Evolutionary conservation across 2,113 vertebrate species (phyloP).

Genomic region (Uria aalge): DNA sequence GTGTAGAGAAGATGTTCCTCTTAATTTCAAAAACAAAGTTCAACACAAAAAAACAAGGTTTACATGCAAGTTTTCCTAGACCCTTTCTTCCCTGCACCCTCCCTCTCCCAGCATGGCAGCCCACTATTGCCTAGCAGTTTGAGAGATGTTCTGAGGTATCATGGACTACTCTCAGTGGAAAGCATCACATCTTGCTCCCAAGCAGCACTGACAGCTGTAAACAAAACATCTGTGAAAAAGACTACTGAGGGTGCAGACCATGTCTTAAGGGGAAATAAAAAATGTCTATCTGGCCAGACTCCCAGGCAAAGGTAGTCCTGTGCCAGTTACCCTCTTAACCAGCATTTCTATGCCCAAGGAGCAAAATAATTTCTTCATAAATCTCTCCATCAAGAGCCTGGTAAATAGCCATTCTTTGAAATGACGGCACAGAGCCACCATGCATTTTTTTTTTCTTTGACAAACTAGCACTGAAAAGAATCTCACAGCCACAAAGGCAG

Average conservation of each 20-base stretch:
- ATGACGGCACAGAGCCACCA: background rate
- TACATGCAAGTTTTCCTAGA: background rate
- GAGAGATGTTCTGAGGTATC: background rate
- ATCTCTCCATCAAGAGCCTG: background rate
- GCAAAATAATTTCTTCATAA: background rate
- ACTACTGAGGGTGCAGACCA: background rate
- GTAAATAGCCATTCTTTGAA: background rate
- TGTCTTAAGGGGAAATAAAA: background rate
- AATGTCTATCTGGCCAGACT: background rate
- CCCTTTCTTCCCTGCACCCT: background rate
- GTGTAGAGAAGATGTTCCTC: background rate
- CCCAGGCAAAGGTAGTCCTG: background rate
- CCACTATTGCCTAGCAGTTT: background rate
- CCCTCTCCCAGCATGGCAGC: background rate
- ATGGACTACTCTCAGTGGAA: rapidly evolving
- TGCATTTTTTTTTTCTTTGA: background rate
- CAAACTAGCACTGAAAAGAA: background rate
- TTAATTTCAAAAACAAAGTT: background rate
- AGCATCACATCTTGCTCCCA: background rate
- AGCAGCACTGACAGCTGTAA: background rate
- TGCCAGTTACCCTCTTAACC: background rate
- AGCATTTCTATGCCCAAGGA: background rate
- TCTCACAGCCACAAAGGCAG: background rate
- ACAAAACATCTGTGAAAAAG: background rate
- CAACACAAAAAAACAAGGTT: background rate